Evolutionary conservation across 2,797 vertebrate species (phyloP), one percentile per base, ranked within the genome.

Genomic region (Cygnus olor): DNA sequence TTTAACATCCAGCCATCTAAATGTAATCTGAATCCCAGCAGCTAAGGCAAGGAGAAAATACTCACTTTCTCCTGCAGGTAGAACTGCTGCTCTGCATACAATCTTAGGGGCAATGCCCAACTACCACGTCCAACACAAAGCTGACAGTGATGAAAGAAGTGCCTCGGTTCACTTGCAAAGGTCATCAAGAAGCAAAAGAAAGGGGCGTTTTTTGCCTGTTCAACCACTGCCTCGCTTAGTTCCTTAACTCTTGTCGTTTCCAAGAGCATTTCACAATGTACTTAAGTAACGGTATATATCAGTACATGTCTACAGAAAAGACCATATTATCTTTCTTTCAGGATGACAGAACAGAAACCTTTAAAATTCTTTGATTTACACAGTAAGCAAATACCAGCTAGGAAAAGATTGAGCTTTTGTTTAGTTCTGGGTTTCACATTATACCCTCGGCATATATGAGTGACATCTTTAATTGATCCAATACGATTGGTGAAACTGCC

Each of bases 401-500:
- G 53, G 70, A 60, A 64, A 68, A 76, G 63, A 64, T 21, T 27
- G 49, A 76, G 69, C 8, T 45, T 71, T 85, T 64, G 45, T 57
- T 93, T 65, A 70, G 70, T 66, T 86, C 56, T n/a, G 60, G 42
- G 49, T 18, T 85, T 89, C 64, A 85, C 5, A 1, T 68, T 69
- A 45, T 66, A 79, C 40, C 27, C 34, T 60, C 28, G 24, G 53
- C 40, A 84, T 61, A 40, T n/a, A 71, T 12, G 25, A 91, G 88
- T 70, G 63, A 83, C 77, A 56, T 86, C 40, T 88, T 93, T 71
- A 78, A 80, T 2, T 51, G 68, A 91, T 79, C 82, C 95, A 82
- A 38, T 2, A 77, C 3, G 11, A 71, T 15, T 88, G 65, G 92
- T 93, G 85, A 95, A 97, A 90, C 89, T 89, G 84, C 58, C 71